Conservation (phyloP, 1,140 invertebrate genomes). For the Lepidurus arcticus region DNA sequence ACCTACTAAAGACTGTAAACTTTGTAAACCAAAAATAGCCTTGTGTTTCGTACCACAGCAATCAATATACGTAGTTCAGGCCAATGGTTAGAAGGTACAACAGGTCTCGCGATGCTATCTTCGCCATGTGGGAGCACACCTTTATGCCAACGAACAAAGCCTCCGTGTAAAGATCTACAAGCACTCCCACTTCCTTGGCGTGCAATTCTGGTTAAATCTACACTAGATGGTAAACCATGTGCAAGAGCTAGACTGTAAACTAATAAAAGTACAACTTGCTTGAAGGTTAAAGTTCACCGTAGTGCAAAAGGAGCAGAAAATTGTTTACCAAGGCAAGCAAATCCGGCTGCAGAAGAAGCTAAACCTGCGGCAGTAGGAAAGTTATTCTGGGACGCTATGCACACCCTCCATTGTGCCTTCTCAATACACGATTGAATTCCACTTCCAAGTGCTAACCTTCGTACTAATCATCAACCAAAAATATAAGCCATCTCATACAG, state of each 20-base stretch:
- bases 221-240: slow-evolving; percentile 61
- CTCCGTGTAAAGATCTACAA: slow-evolving; percentile 88
- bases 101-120: slow-evolving; percentile 76
- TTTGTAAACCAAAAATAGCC: slow-evolving; percentile 25
- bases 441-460: slow-evolving; percentile 36
- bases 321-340: slow-evolving; percentile 70
- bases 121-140: slow-evolving; percentile 60
- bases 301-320: slow-evolving; percentile 23
- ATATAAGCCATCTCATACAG: neutral
- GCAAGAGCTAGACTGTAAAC: slow-evolving; percentile 68
- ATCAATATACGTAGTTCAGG: slow-evolving; percentile 83
- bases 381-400: slow-evolving; percentile 92
- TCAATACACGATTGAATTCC: slow-evolving; percentile 34
- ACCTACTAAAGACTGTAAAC: slow-evolving; percentile 49
- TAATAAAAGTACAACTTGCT: slow-evolving; percentile 41
- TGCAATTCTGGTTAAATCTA: slow-evolving; percentile 74
- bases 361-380: slow-evolving; percentile 97
- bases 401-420: slow-evolving; percentile 60
- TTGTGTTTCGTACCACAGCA: slow-evolving; percentile 61
- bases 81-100: slow-evolving; percentile 74
- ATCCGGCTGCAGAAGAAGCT: slow-evolving; percentile 96
- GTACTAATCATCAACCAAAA: slow-evolving; percentile 40
- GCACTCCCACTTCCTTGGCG: slow-evolving; percentile 91
- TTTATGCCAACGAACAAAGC: slow-evolving; percentile 86
- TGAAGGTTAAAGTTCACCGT: neutral